A percentile compares a stretch with the other conserved stretches of the same genome.
Evolutionary conservation across 1,140 invertebrate species (phyloP).

Genomic region (Zaprionus camerounensis): DNA sequence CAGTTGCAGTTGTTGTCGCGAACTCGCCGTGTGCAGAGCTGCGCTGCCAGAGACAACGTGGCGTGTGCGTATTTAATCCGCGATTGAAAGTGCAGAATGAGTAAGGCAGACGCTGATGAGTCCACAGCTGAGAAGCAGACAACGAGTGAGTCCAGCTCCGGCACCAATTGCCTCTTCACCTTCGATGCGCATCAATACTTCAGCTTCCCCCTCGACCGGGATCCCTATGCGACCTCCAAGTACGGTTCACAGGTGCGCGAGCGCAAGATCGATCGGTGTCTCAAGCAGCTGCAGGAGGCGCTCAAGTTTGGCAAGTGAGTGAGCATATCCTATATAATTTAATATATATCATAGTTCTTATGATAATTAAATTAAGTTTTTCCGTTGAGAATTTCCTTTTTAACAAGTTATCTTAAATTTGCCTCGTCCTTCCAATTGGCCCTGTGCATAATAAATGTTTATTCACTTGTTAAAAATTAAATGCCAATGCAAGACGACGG

Average conservation of each 20-base stretch:
- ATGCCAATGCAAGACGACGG: background rate
- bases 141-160: background rate
- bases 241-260: slow-evolving; percentile 77
- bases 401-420: no score
- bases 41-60: slow-evolving; percentile 24
- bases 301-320: slow-evolving; percentile 61
- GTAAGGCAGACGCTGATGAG: slow-evolving; percentile 14
- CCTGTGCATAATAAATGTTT: slow-evolving; percentile 17
- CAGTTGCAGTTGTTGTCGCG: slow-evolving; percentile 50
- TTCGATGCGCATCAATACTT: slow-evolving; percentile 66
- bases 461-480: slow-evolving; percentile 9
- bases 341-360: background rate
- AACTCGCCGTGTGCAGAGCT: slow-evolving; percentile 58
- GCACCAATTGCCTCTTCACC: slow-evolving; percentile 34
- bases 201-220: slow-evolving; percentile 57
- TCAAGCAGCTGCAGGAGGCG: slow-evolving; percentile 71
- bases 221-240: slow-evolving; percentile 62
- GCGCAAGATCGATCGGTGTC: slow-evolving; percentile 75
- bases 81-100: slow-evolving; percentile 17
- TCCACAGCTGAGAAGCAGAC: background rate
- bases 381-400: no score
- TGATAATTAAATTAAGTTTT: background rate
- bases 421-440: no score
- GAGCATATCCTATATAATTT: background rate
- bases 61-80: slow-evolving; percentile 51